Base-by-base conservation (phyloP, 2,797 vertebrate species). In the Sciurus carolinensis region DNA sequence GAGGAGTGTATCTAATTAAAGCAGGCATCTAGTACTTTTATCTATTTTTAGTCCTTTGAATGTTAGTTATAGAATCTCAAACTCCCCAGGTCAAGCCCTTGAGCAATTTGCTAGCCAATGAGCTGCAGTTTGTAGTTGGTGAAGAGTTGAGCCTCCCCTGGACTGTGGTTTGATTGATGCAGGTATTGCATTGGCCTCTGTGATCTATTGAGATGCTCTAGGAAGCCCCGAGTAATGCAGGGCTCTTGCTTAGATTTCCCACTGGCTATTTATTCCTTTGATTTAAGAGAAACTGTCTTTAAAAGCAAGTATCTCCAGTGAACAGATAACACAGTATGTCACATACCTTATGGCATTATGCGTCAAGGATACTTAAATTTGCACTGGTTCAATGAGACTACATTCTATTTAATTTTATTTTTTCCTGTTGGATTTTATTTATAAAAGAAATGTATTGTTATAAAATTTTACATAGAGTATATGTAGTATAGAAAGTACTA, bases 211-310 rank as follows among this genome's bases (percentile, higher is more conserved):
- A 75, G n/a, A 39, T 77, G 15, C 15, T 84, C 42, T 90, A 66
- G 44, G 72, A 95, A 84, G 20, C 30, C 30, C 6, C 44, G 12
- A 26, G 1, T 9, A 57, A 14, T 57, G 72, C 44, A 90, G 57
- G 64, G 52, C n/a, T 77, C 42, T 72, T 89, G 15, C 12, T 87
- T 18, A 96, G 44, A 80, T 47, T 80, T n/a, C 54, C 67, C 39
- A n/a, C 64, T 91, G 71, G 18, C 4, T 73, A 39, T 95, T 81
- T 77, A 44, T 89, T 90, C 44, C 3, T 80, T 93, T 88, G 67
- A 39, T 10, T 95, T 93, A 76, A 77, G 66, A 50, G 82, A 92
- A 95, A 54, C 39, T 90, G 4, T 59, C 18, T 91, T 91, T 69
- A 87, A 96, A 87, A 59, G 15, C 80, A 89, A 73, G 14, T 54